These are phyloP conservation scores for Lynx canadensis DNA, from an alignment of 2,113 vertebrate genomes.

Conservation along the genomic window DNA sequence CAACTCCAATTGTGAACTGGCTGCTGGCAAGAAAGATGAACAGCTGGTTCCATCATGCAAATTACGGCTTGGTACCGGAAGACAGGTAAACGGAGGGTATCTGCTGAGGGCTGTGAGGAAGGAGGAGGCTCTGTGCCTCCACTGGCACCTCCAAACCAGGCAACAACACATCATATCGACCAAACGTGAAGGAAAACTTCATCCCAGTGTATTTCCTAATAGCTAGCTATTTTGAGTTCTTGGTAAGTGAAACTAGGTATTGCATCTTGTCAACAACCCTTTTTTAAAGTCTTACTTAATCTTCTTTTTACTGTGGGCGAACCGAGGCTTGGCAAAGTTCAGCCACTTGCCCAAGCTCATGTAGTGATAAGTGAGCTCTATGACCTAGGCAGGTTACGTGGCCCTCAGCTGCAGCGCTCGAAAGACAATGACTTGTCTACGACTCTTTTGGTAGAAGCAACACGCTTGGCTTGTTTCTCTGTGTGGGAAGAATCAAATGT, in stretches of 20 bases:
- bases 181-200: background rate
- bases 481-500: background rate
- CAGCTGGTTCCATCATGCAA: constrained; percentile 86
- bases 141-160: background rate
- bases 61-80: constrained; percentile 89
- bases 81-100: constrained; percentile 84
- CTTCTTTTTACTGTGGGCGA: background rate
- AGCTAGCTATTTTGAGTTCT: background rate
- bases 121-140: background rate
- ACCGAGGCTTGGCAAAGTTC: background rate
- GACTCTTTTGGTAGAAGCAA: background rate
- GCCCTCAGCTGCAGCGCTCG: background rate
- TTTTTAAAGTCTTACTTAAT: background rate
- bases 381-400: background rate
- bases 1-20: constrained; percentile 78
- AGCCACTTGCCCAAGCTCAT: background rate
- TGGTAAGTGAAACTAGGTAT: background rate
- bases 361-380: background rate
- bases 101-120: background rate
- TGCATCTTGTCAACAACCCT: background rate
- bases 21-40: constrained; percentile 82
- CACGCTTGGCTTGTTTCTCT: background rate
- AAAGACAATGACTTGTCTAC: background rate
- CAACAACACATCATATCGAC: background rate
- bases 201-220: background rate